phyloP scores from a whole-genome alignment of 2,888 invertebrate genomes.

The Thymelicus sylvestris region DNA sequence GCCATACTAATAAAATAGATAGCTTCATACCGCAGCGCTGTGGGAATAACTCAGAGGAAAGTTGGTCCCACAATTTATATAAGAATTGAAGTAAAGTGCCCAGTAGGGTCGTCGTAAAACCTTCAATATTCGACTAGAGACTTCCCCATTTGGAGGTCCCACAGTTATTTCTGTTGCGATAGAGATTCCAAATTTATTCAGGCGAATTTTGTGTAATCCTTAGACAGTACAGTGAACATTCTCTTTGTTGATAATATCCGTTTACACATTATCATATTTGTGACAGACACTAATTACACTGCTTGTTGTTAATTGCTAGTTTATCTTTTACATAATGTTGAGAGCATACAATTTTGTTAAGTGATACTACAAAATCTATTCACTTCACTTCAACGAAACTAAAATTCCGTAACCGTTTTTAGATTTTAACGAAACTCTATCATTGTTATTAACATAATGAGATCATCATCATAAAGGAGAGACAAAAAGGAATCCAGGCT shows the following conservation, averaged over 20 bases:
- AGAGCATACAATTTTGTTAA: neutral
- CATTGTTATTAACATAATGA: too few relatives aligned
- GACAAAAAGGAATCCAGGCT: too few relatives aligned
- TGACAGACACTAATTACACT: neutral
- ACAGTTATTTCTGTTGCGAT: constrained; percentile 34
- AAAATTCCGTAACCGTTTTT: too few relatives aligned
- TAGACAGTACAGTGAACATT: neutral
- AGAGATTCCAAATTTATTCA: neutral
- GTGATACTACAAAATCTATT: constrained; percentile 17
- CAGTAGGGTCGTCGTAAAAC: constrained; percentile 9
- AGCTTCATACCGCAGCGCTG: neutral
- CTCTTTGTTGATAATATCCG: neutral
- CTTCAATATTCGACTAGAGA: constrained; percentile 8
- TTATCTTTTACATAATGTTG: neutral
- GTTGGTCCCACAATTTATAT: neutral
- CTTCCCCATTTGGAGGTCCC: constrained; percentile 1
- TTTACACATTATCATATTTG: neutral
- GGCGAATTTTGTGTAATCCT: neutral
- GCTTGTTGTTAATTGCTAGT: neutral
- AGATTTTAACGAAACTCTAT: too few relatives aligned
- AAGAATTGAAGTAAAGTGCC: constrained; percentile 4
- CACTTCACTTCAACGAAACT: too few relatives aligned
- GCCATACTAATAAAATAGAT: neutral
- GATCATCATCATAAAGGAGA: too few relatives aligned
- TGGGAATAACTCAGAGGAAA: neutral